phyloP scores from a whole-genome alignment of 2,797 vertebrate species.

The Dendrocincla fuliginosa region DNA sequence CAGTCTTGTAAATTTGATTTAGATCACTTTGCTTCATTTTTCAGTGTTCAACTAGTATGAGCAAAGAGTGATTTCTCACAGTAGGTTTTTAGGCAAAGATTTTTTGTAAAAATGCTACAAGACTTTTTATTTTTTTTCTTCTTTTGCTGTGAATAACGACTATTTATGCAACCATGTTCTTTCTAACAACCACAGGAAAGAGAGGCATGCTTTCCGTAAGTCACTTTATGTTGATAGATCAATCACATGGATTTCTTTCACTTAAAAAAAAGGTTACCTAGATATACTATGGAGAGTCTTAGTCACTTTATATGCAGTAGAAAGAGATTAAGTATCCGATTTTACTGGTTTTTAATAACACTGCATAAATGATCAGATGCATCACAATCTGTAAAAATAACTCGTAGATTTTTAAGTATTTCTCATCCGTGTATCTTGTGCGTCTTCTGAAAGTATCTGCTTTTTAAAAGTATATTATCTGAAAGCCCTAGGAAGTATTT shows the following conservation, averaged over 20 bases:
- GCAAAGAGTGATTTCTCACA: constrained; percentile 28
- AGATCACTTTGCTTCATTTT: constrained; percentile 45
- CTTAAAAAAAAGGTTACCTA: not conserved
- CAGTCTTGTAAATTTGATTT: constrained; percentile 57
- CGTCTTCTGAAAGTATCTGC: not conserved
- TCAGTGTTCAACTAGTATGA: constrained; percentile 22
- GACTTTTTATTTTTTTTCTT: not conserved
- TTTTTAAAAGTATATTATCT: not conserved
- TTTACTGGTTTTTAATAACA: not conserved
- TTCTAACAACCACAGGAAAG: not conserved
- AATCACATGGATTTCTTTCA: not conserved
- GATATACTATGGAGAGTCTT: not conserved
- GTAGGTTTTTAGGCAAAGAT: not conserved
- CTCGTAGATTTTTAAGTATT: not conserved
- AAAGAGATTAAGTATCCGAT: not conserved
- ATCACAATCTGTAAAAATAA: not conserved
- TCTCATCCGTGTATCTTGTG: not conserved
- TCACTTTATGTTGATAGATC: not conserved
- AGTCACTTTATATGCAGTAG: not conserved
- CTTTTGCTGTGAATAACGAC: not conserved
- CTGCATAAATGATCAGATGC: not conserved
- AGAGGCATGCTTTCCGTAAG: not conserved
- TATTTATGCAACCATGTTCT: not conserved
- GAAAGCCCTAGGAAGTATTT: not conserved
- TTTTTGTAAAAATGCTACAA: not conserved